Base-by-base conservation (phyloP, 2,888 invertebrate species). In the Margaritifera margaritifera region DNA sequence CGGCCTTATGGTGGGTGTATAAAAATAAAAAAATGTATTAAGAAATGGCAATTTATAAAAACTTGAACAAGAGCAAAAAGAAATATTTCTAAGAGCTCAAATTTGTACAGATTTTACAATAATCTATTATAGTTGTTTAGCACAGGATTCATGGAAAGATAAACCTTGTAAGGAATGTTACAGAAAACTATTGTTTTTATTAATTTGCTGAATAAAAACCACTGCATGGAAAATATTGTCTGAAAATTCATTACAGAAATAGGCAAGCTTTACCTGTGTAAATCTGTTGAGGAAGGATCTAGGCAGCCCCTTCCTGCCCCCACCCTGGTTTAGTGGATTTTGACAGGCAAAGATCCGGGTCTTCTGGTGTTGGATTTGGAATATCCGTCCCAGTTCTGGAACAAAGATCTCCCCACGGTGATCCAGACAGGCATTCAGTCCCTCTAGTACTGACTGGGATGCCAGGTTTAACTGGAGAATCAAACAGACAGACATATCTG, bases 371-470 rank as follows among this genome's bases (percentile, higher is more conserved):
- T 90, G 84, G 0, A 98, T 93, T 72, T 92, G 91, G 87, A 99
- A 99, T 0, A 94, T 94, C 89, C 93, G 94, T 62, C 95, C 95
- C 19, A 99, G 91, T 91, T 99, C 99, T 0, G 99, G 97, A 69
- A 99, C 95, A 87, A 93, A 99, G 27, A 99, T 94, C 91, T 98
- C 96, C 0, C 96, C 96, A 83, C 99, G 92, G 89, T 99, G 99
- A 92, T 99, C 99, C 68, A 99, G 92, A 85, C 99, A 98, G 0
- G 99, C 99, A 89, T 99, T 99, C 4, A 99, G 92, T 50, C 99
- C 99, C 92, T 99, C 99, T 20, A 99, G 91, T 0, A 99, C 99
- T 0, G 98, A 96, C 89, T 99, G 99, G 0, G 99, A 98, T 0
- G 99, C 99, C 76, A 99, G 92, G 92, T 99, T 99, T 78, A 99